Base-by-base conservation (phyloP, 2,888 invertebrate species). In the Coecobrya sp. region DNA sequence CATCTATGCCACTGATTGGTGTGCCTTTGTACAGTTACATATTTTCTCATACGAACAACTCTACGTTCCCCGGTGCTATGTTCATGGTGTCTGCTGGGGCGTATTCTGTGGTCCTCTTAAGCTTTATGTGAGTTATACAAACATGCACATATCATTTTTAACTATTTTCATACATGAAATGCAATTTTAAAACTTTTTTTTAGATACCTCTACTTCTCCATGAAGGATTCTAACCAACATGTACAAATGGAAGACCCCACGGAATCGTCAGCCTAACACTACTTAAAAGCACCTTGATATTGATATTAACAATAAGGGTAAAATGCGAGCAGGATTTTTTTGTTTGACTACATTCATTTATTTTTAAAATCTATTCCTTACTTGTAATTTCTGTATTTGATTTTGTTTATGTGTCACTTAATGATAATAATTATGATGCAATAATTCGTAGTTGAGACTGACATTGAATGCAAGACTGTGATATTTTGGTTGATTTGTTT, bases 21-120 rank as follows among this genome's bases (percentile, higher is more conserved):
- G 96, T 97, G 0, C 96, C 97, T 0, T 93, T 97, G 0, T 98
- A 97, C 95, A 97, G 97, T 36, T 95, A 96, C 0, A 95, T 98
- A 27, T 98, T 98, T 95, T 96, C 96, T 82, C 95, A 95, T 11
- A 97, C 97, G 0, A 97, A 97, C 0, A 95, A 97, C 30, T 94
- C 95, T 0, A 95, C 95, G 0, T 96, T 97, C 95, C 97, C 97
- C 0, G 97, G 97, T 0, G 96, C 96, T 0, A 96, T 97, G 94
- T 97, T 97, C 95, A 95, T 97, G 76, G 95, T 97, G 22, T 96
- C 97, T 86, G 96, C 96, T 25, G 95, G 95, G 5, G 94, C 97
- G n/a, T 96, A 96, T 93, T 86, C 95, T 0, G 86, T 96, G 16
- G 88, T 94, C 49, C 42, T 92, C 1, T 13, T 89, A 0, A 42